Evolutionary conservation across 1,140 invertebrate species (phyloP).

Genomic region (Caenorhabditis tropicalis): DNA sequence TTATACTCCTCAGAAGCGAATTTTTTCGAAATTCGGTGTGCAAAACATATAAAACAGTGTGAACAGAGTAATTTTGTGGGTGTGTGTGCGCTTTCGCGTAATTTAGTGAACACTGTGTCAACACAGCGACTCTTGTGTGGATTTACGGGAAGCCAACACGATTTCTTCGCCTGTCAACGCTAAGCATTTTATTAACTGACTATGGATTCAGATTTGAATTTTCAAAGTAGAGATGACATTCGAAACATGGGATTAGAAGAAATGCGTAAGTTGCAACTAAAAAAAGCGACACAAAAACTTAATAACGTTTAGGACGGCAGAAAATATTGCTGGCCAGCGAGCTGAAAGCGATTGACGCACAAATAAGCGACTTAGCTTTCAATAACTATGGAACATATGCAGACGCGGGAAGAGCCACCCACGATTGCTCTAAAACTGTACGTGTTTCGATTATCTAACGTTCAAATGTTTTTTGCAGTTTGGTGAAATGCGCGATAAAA

Average conservation of each 20-base stretch:
- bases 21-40: no score
- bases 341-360: conserved; percentile 44
- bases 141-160: conserved; percentile 35
- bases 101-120: not conserved
- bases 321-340: conserved; percentile 26
- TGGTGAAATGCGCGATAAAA: conserved; percentile 55
- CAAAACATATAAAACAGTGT: not conserved
- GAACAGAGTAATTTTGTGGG: not conserved
- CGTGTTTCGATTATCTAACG: not conserved
- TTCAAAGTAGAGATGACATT: conserved; percentile 12
- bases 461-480: conserved; percentile 46
- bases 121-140: not conserved
- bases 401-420: conserved; percentile 71
- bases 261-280: not conserved
- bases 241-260: not conserved
- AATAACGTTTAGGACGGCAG: conserved; percentile 30
- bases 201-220: conserved; percentile 7
- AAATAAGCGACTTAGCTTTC: conserved; percentile 70
- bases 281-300: not conserved
- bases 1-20: no score
- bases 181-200: no score
- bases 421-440: conserved; percentile 70
- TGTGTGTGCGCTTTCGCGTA: not conserved
- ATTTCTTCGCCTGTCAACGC: not conserved
- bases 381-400: conserved; percentile 72